Evolutionary conservation across 2,113 vertebrate species (phyloP).

Genomic region (Ptyas mucosa): DNA sequence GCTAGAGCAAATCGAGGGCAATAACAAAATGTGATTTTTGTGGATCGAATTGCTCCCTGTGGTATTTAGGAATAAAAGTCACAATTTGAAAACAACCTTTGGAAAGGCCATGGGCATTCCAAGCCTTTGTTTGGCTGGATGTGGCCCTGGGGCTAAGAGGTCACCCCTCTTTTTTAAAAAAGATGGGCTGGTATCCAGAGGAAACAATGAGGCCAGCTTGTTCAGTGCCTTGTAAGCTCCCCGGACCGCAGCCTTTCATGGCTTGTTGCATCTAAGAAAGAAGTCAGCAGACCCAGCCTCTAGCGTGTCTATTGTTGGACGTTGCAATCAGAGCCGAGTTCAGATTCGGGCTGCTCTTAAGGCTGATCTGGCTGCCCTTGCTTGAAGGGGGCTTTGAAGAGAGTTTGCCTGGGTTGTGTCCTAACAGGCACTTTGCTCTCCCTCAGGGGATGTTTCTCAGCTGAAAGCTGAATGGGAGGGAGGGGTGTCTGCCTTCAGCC

Average conservation of each 20-base stretch:
- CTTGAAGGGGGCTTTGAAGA: neutral
- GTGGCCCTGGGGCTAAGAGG: neutral
- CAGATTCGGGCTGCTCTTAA: neutral
- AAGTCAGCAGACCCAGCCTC: neutral
- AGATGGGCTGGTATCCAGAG: neutral
- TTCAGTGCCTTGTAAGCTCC: neutral
- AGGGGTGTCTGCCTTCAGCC: constrained; percentile 8
- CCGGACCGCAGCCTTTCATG: neutral
- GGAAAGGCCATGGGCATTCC: neutral
- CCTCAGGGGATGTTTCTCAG: constrained; percentile 19
- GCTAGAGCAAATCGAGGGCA: neutral
- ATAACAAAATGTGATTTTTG: neutral
- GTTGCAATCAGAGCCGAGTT: neutral
- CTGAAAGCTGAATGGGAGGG: accelerated
- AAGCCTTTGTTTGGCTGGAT: neutral
- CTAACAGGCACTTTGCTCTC: neutral
- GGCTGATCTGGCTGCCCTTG: neutral
- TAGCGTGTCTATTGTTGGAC: neutral
- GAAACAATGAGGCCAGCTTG: neutral
- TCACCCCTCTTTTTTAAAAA: neutral
- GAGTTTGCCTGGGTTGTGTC: neutral
- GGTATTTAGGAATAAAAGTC: neutral
- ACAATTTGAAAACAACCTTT: neutral
- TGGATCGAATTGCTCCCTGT: neutral
- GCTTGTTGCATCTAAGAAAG: neutral